phyloP scores from a whole-genome alignment of 2,797 vertebrate genomes.

The Sebastes diaconus region DNA sequence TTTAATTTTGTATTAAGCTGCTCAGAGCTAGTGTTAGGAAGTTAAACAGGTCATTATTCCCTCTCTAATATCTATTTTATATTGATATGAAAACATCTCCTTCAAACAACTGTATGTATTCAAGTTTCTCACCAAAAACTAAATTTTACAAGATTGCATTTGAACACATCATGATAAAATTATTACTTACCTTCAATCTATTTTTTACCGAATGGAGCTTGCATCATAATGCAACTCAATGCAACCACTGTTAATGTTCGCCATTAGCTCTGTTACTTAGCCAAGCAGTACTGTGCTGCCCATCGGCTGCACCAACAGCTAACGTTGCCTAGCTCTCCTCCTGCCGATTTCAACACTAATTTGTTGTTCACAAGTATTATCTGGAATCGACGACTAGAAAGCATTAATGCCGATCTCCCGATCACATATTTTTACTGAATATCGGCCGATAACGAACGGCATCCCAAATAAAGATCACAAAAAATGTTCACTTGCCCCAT shows the following conservation, averaged over 20 bases:
- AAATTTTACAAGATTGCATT: too few relatives aligned
- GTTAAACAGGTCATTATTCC: neutral
- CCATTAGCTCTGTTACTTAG: too few relatives aligned
- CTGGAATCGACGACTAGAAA: neutral
- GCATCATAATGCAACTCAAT: too few relatives aligned
- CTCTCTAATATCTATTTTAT: neutral
- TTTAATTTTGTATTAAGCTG: neutral
- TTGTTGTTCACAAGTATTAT: neutral
- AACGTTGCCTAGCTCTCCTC: neutral
- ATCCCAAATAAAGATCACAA: neutral
- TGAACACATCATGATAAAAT: too few relatives aligned
- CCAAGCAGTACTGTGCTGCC: too few relatives aligned
- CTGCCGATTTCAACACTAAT: neutral
- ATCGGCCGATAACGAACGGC: neutral
- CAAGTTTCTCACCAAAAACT: neutral
- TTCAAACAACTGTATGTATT: neutral
- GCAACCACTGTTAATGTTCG: too few relatives aligned
- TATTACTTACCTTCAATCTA: too few relatives aligned
- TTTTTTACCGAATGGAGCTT: too few relatives aligned
- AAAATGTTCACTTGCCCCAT: too few relatives aligned
- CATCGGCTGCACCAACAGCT: too few relatives aligned
- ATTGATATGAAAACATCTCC: neutral
- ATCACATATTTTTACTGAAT: neutral
- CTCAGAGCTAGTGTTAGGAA: neutral
- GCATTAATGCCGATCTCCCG: neutral